Evolutionary conservation across 2,888 invertebrate genomes (phyloP).

Genomic region (Elysia crispata): DNA sequence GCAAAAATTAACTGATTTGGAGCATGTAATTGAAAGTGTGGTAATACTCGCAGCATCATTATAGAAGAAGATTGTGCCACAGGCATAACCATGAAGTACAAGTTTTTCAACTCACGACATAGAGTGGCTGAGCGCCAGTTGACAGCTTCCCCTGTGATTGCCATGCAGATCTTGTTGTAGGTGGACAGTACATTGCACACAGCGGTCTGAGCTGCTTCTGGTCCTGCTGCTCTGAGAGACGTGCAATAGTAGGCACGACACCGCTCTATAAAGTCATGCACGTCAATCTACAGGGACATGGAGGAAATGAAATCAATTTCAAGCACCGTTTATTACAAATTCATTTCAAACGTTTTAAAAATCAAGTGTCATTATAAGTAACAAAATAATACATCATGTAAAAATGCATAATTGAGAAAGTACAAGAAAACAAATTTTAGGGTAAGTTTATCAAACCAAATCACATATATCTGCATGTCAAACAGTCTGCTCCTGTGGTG

Average conservation of each 20-base stretch:
- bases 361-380: no score
- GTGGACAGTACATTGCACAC: conserved; percentile 44
- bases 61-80: background rate
- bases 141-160: conserved; percentile 21
- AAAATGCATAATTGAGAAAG: no score
- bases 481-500: no score
- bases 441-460: no score
- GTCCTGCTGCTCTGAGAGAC: background rate
- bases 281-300: conserved; percentile 7
- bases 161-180: conserved; percentile 35
- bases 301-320: no score
- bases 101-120: conserved; percentile 43
- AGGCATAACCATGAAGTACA: background rate
- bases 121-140: conserved; percentile 37
- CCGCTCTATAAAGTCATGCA: conserved; percentile 20
- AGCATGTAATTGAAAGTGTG: no score
- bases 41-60: background rate
- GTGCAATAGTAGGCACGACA: conserved; percentile 44
- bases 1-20: no score
- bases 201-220: conserved; percentile 32
- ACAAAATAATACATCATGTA: no score
- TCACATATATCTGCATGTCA: no score
- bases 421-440: no score
- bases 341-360: no score
- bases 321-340: no score